Base-by-base conservation (phyloP, 1,140 invertebrate species). In the Drosophila sp. region DNA sequence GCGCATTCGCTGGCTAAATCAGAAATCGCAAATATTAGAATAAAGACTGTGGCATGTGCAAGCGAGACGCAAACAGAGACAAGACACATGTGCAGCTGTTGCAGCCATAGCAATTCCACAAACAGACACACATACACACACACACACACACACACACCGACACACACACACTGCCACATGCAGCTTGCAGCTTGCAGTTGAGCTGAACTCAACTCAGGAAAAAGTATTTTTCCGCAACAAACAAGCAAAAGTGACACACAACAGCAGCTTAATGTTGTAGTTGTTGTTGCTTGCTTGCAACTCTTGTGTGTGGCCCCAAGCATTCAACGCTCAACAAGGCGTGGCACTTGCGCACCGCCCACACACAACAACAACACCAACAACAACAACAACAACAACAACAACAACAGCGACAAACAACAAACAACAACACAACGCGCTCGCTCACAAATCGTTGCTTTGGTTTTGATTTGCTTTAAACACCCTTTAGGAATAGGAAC, bases 231-330 rank as follows among this genome's bases (percentile, higher is more conserved):
- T 75, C 70, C 59, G 70, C 81, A 78, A 75, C 81, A 86, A 86
- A 86, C 81, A 72, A 75, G 81, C 81, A 80, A 86, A 86, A 86
- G 74, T 81, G 81, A 86, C 78, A 86, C 65, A 71, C 65, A 86
- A 77, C 81, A 84, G 69, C 81, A 78, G 74, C 71, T 74, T 72
- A 43, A 46, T 70, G 50, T 76, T 67, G 18, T 40, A 54, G 53
- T 34, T 45, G 76, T 8, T 51, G 36, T 61, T 78, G 34, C 21
- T 46, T 48, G 72, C 67, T 41, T 77, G 64, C 64, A 63, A 45
- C 62, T 32, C 51, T 72, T 50, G 32, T 50, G 50, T 53, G 50
- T 72, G 69, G 62, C 62, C 62, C 62, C 69, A 65, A 65, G 61
- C 53, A 65, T 57, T 56, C 46, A 67, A 57, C 65, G 48, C 50